Evolutionary conservation across 2,797 vertebrate species (phyloP).

Genomic region (Sebastiscus tertius): DNA sequence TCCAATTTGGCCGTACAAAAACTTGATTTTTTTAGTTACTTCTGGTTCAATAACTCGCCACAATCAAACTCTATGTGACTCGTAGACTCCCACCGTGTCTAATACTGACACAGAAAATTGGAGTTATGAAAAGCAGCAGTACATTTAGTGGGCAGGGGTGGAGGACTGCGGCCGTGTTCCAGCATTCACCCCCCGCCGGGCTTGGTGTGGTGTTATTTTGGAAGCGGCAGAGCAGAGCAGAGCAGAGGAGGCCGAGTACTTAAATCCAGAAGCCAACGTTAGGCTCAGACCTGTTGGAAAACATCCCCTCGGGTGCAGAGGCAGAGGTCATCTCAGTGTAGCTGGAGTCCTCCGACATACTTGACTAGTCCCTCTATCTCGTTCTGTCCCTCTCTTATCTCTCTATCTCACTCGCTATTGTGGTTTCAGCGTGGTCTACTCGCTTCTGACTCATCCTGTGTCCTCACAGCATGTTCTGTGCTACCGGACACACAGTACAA

Average conservation of each 20-base stretch:
- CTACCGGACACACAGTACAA: conserved; percentile 63
- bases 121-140: conserved; percentile 49
- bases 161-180: conserved; percentile 26
- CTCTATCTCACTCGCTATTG: conserved; percentile 43
- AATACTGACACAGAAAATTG: conserved; percentile 45
- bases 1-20: conserved; percentile 19
- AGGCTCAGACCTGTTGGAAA: conserved; percentile 74
- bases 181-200: conserved; percentile 42
- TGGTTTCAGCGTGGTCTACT: conserved; percentile 54
- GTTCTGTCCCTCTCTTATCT: conserved; percentile 52
- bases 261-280: conserved; percentile 74
- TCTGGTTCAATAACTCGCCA: conserved; percentile 39
- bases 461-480: conserved; percentile 72
- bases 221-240: conserved; percentile 42
- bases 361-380: conserved; percentile 56
- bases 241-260: conserved; percentile 54
- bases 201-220: conserved; percentile 57
- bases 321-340: conserved; percentile 61
- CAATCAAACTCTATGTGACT: conserved; percentile 35
- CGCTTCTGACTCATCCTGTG: conserved; percentile 68
- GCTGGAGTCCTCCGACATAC: conserved; percentile 61
- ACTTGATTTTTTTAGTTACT: conserved; percentile 10
- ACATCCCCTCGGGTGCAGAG: conserved; percentile 52
- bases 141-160: conserved; percentile 25
- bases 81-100: conserved; percentile 16